Evolutionary conservation across 1,140 invertebrate species (phyloP).

Genomic region (Steinernema feltiae): DNA sequence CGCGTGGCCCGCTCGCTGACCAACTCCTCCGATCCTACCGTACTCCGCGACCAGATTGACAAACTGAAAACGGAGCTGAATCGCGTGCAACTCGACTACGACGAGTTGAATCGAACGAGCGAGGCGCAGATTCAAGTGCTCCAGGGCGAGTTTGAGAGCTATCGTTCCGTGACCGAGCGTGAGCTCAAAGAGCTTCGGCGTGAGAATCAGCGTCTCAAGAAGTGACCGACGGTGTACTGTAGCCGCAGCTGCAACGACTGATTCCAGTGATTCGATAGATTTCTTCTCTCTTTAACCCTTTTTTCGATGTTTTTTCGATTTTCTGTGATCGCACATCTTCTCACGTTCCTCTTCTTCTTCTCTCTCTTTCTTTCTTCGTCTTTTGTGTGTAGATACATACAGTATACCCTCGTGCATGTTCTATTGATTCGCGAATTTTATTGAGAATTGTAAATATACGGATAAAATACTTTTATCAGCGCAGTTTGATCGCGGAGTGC

Average conservation of each 20-base stretch:
- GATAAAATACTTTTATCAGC: not conserved
- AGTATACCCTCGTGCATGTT: not conserved
- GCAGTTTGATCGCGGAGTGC: no score
- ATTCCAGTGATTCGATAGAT: not conserved
- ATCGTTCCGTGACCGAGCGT: constrained; percentile 3
- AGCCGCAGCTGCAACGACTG: not conserved
- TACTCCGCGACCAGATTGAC: not conserved
- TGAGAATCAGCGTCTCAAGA: not conserved
- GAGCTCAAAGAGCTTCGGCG: not conserved
- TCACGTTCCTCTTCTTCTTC: not conserved
- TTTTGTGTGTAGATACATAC: not conserved
- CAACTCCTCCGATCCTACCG: not conserved
- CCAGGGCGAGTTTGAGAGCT: not conserved
- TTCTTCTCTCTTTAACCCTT: not conserved
- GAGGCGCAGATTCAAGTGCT: constrained; percentile 3
- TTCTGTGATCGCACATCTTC: not conserved
- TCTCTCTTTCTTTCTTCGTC: not conserved
- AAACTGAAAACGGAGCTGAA: constrained; percentile 7
- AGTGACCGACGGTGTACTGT: not conserved
- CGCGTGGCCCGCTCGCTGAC: not conserved
- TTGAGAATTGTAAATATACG: not conserved
- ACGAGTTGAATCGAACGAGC: not conserved
- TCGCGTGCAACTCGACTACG: constrained; percentile 8
- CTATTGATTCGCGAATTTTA: not conserved
- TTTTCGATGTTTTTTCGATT: not conserved